Conservation (phyloP, 2,888 invertebrate species). For the Agrotis segetum region DNA sequence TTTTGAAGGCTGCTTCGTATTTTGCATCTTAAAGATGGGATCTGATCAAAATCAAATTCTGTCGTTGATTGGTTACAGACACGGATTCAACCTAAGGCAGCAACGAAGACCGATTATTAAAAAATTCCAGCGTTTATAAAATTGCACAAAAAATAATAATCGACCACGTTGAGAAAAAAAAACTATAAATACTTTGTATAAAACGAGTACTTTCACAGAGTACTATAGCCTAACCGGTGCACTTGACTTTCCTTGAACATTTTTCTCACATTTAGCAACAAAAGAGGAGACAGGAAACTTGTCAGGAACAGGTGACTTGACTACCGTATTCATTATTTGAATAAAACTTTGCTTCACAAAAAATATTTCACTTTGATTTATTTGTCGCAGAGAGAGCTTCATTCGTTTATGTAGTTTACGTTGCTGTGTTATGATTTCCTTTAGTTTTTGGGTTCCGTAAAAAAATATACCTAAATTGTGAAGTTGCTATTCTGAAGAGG, state of each 20-base stretch:
- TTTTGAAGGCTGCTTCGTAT: no score
- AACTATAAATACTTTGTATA: no score
- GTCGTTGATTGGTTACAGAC: no score
- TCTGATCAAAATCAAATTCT: no score
- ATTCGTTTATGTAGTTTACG: constrained; percentile 20
- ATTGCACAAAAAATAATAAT: no score
- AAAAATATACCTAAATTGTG: not conserved
- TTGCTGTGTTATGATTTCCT: not conserved
- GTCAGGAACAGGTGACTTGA: constrained; percentile 62
- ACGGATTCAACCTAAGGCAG: no score
- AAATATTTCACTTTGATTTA: constrained; percentile 58
- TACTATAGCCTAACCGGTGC: constrained; percentile 28
- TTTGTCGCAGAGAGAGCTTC: constrained; percentile 37
- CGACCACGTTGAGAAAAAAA: no score
- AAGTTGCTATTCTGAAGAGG: not conserved
- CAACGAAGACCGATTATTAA: no score
- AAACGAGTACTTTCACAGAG: no score
- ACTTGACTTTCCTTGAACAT: constrained; percentile 46
- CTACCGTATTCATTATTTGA: constrained; percentile 64
- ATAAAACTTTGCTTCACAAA: constrained; percentile 54
- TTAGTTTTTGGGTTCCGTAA: not conserved
- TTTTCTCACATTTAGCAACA: constrained; percentile 58
- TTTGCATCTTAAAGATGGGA: no score
- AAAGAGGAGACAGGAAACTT: constrained; percentile 57
- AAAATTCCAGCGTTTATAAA: no score